phyloP scores from a whole-genome alignment of 2,888 invertebrate genomes.

The Prosopocoilus inquinatus region DNA sequence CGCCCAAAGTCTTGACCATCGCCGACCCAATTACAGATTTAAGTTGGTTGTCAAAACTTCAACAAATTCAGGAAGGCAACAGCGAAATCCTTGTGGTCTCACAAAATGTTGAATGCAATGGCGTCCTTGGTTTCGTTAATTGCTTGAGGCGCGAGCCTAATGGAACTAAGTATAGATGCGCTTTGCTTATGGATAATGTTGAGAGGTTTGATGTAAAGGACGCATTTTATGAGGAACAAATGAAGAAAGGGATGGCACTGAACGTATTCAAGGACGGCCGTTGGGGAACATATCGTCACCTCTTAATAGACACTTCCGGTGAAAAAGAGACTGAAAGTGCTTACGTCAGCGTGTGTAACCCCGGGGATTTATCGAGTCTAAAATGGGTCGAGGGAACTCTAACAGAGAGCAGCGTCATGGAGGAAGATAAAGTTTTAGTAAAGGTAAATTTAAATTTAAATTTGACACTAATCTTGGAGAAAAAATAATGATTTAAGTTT shows the following conservation, averaged over 20 bases:
- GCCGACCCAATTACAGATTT: background rate
- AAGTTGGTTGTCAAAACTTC: constrained; percentile 2
- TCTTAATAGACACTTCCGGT: constrained; percentile 5
- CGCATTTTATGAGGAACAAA: constrained; percentile 7
- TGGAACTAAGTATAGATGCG: constrained; percentile 55
- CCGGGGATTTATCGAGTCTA: constrained; percentile 18
- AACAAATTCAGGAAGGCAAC: background rate
- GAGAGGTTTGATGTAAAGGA: constrained; percentile 36
- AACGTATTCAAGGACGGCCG: constrained; percentile 16
- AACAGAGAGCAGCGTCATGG: constrained; percentile 1
- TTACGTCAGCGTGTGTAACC: constrained; percentile 10
- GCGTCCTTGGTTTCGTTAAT: constrained; percentile 81
- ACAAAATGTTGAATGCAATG: constrained; percentile 63
- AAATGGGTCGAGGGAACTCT: constrained; percentile 20
- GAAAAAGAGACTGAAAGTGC: constrained; percentile 10
- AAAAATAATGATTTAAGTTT: too few relatives aligned
- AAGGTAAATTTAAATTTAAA: constrained; percentile 1
- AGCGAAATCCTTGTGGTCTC: background rate
- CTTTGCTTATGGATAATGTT: constrained; percentile 58
- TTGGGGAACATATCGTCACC: constrained; percentile 25
- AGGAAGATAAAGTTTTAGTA: constrained; percentile 12
- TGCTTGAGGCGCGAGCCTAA: constrained; percentile 73
- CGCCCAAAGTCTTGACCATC: background rate
- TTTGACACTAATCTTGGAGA: background rate
- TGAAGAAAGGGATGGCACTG: constrained; percentile 18